Evolutionary conservation across 2,113 vertebrate species (phyloP).

Genomic region (Pseudorhombus dupliciocellatus): DNA sequence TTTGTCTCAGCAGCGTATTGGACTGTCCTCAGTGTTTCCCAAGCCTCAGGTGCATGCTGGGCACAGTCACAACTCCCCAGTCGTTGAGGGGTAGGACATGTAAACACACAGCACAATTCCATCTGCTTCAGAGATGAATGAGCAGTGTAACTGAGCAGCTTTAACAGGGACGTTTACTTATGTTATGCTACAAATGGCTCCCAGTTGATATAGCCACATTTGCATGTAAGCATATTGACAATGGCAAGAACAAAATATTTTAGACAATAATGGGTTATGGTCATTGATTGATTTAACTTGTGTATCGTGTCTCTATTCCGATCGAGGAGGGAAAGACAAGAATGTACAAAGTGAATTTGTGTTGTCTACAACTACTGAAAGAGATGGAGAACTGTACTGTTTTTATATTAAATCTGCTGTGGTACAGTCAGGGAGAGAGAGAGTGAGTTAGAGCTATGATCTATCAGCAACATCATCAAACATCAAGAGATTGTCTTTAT

Average conservation of each 20-base stretch:
- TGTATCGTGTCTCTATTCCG: no score
- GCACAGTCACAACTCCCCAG: not conserved
- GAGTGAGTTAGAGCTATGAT: not conserved
- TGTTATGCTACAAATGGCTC: no score
- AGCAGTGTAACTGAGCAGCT: not conserved
- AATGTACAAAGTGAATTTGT: not conserved
- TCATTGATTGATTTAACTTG: no score
- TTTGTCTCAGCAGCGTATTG: conserved; percentile 6
- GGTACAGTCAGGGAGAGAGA: not conserved
- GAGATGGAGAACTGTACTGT: not conserved
- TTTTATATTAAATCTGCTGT: not conserved
- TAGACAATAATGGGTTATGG: no score
- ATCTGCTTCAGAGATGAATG: not conserved
- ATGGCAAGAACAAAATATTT: not conserved
- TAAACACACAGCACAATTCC: not conserved
- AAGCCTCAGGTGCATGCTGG: conserved; percentile 5
- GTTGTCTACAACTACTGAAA: no score
- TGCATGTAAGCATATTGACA: no score
- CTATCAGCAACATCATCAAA: not conserved
- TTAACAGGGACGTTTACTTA: no score
- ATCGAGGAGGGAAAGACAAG: no score
- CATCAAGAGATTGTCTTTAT: not conserved
- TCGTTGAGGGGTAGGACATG: not conserved
- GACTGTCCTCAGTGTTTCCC: not conserved
- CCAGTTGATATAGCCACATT: no score